Percentiles rank a stretch among this genome's conserved stretches.
phyloP scores from a whole-genome alignment of 2,888 invertebrate species.

The Ecliptopera silaceata region DNA sequence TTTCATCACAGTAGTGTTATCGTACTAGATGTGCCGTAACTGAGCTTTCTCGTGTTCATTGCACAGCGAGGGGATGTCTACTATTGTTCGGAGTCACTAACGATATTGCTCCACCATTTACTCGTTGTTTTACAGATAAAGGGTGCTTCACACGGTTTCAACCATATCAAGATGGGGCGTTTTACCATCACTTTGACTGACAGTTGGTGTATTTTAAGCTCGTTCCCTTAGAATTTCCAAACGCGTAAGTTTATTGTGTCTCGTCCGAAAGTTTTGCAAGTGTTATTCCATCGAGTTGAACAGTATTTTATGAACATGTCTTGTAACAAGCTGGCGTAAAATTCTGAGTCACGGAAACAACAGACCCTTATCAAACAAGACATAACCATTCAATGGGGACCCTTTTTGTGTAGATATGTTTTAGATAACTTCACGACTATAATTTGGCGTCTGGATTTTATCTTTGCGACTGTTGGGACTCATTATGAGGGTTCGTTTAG shows the following conservation, averaged over 20 bases:
- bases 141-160: constrained; percentile 50
- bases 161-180: constrained; percentile 53
- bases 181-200: constrained; percentile 43
- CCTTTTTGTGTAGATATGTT: constrained; percentile 41
- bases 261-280: constrained; percentile 27
- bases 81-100: constrained; percentile 62
- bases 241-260: constrained; percentile 23
- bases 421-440: constrained; percentile 37
- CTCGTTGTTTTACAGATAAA: constrained; percentile 64
- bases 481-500: constrained; percentile 21
- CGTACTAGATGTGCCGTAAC: constrained; percentile 41
- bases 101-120: constrained; percentile 64
- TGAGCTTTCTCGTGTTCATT: constrained; percentile 55
- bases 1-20: constrained; percentile 32
- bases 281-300: constrained; percentile 18
- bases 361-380: constrained; percentile 43
- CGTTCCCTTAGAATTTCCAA: constrained; percentile 16
- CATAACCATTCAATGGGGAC: constrained; percentile 38
- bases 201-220: constrained; percentile 29
- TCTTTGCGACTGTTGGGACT: constrained; percentile 27
- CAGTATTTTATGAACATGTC: constrained; percentile 33
- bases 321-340: constrained; percentile 22
- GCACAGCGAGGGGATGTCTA: constrained; percentile 56
- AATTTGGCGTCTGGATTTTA: constrained; percentile 37
- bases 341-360: constrained; percentile 34